These are phyloP conservation scores for Eubasilissa splendida DNA, from an alignment of 2,888 invertebrate species.

Conservation along the genomic window DNA sequence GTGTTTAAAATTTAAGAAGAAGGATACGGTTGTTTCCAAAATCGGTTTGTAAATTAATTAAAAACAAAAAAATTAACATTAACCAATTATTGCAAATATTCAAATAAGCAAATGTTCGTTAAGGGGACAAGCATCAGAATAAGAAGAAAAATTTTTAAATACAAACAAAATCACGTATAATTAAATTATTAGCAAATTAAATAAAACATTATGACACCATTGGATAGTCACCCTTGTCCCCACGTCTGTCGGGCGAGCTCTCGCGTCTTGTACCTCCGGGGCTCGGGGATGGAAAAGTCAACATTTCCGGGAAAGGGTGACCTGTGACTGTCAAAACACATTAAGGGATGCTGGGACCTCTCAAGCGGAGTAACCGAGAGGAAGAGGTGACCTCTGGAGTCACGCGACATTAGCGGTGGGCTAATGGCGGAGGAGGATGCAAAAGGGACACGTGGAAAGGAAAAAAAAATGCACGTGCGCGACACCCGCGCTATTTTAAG, in stretches of 20 bases:
- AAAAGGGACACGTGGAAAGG: constrained; percentile 1
- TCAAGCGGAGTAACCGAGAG: constrained; percentile 1
- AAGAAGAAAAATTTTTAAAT: no score
- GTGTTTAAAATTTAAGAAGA: no score
- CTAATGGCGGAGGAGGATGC: constrained; percentile 20
- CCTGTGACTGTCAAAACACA: constrained; percentile 20
- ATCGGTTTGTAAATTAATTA: no score
- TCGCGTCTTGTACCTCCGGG: not conserved
- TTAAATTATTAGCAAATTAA: not conserved
- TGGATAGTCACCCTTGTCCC: not conserved
- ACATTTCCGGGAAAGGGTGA: constrained; percentile 17
- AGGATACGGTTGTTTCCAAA: no score
- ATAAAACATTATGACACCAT: not conserved
- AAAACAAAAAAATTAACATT: no score
- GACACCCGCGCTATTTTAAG: no score
- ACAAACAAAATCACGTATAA: not conserved
- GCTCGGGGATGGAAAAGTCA: not conserved
- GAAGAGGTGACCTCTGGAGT: constrained; percentile 29
- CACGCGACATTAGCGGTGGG: constrained; percentile 2
- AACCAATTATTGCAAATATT: no score
- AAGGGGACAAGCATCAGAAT: no score
- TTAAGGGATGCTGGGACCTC: constrained; percentile 12
- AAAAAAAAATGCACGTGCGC: not conserved
- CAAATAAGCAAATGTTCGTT: no score
- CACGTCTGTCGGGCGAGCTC: not conserved